Conservation (phyloP, 2,888 invertebrate species). For the Cheilosia urbana region DNA sequence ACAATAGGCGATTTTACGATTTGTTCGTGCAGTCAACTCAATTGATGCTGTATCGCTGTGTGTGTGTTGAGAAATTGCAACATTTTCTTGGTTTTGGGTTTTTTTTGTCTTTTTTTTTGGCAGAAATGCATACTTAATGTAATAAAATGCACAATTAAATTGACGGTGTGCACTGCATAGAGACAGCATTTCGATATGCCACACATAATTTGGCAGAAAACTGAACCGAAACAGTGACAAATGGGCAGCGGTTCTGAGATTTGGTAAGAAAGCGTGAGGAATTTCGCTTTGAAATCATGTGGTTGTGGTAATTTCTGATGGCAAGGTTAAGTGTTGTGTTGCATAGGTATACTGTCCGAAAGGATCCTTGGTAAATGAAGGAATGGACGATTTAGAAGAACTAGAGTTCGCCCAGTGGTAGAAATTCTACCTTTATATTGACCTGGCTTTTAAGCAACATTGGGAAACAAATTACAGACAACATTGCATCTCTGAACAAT, state of each 20-base stretch:
- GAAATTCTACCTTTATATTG: too few species aligned
- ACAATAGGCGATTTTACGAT: constrained; percentile 59
- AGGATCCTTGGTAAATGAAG: too few species aligned
- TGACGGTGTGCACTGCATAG: constrained; percentile 37
- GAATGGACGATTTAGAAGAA: too few species aligned
- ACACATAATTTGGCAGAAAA: constrained; percentile 55
- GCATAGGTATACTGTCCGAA: neutral
- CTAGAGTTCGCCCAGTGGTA: too few species aligned
- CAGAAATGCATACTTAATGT: constrained; percentile 18
- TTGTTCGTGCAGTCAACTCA: constrained; percentile 57
- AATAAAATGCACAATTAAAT: constrained; percentile 60
- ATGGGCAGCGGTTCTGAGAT: neutral
- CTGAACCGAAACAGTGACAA: constrained; percentile 38
- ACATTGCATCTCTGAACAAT: too few species aligned
- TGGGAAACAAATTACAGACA: too few species aligned
- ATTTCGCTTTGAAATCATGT: constrained; percentile 7
- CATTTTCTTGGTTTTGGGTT: constrained; percentile 51
- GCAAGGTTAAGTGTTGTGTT: neutral
- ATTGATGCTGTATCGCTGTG: constrained; percentile 18
- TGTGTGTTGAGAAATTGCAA: constrained; percentile 40
- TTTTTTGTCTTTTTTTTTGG: neutral
- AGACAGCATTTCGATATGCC: constrained; percentile 48
- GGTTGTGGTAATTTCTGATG: neutral
- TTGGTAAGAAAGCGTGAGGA: constrained; percentile 11
- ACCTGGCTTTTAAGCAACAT: too few species aligned